Evolutionary conservation across 2,888 invertebrate species (phyloP), one percentile per base, ranked within the genome.

Genomic region (Athetis lepigone): DNA sequence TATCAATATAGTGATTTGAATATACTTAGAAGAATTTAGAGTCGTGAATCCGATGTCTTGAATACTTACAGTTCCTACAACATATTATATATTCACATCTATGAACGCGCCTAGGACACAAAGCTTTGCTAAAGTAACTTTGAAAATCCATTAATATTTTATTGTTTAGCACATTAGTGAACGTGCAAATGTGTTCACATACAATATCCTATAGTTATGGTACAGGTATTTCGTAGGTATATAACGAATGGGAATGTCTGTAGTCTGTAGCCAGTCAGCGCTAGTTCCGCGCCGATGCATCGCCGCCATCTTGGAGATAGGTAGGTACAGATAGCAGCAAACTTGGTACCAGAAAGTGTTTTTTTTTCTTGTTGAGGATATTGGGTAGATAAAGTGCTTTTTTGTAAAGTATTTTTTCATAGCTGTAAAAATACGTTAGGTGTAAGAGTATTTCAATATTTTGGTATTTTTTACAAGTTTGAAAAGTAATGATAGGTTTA

Each of bases 301-400:
- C 83, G 82, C 83, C 88, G 90, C 91, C 89, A 90, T 90, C 88
- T 91, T 90, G 87, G n/a, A 51, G 69, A 80, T 66, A 71, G 23
- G 79, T 66, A 70, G 23, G 79, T 89, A 91, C 79, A 43, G 87
- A 80, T 77, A 80, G 86, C 83, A 88, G 52, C 68, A 57, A 18
- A 18, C 23, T 43, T 21, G 0, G 1, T 23, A 5, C 11, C 18
- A 8, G 52, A 47, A 50, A 59, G 18, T 42, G 4, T 19, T 50
- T 40, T 8, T 29, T 45, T 40, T 69, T 59, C 1, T 5, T 40
- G 7, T 66, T 43, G 1, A 21, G 1, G 1, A 0, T 19, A 2
- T 58, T 11, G 1, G 2, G 8, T 25, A 21, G 9, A 13, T 13
- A 54, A 16, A 54, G 18, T 4, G 6, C 9, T 3, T 3, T 11